Base-by-base conservation (phyloP, 1,140 invertebrate genomes). In the Akabosia matsudoensis region DNA sequence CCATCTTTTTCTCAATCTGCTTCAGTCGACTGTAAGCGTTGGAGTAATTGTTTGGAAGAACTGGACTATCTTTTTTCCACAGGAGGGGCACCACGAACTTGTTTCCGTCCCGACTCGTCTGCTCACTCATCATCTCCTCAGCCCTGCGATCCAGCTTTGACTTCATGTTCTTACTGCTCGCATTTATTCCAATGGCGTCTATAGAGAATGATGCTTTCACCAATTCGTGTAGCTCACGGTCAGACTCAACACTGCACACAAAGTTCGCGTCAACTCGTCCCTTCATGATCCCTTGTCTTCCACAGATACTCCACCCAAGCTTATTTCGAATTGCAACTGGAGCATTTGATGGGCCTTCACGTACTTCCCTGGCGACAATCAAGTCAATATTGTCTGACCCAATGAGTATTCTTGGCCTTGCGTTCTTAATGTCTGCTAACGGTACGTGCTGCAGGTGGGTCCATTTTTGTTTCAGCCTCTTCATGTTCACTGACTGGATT, bases 131-230 rank as follows among this genome's bases (percentile, higher is more conserved):
- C 0, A 78, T 75, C 0, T 22, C 33, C 33, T 70, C 0, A 4
- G 74, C 33, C 34, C 37, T n/a, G 1, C 3, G 18, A 13, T 79
- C 79, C 0, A 76, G 2, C 18, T 74, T 71, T 7, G 74, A 76
- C 22, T 24, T 67, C 26, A 28, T n/a, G 14, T 4, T 34, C n/a
- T 67, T 33, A 0, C 24, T 16, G 4, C 14, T 24, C 1, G 56
- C 16, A 26, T 77, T 64, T 0, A 78, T 61, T 26, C 79, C 79
- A 54, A 78, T 34, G 1, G 14, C 4, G 52, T 80, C 76, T 0
- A 56, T 37, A 7, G 33, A 26, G 28, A 79, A 79, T 13, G 45
- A 74, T 24, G 33, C 30, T 33, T 77, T 77, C 14, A 79, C 56
- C 26, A 64, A 22, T 64, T 64, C 13, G 26, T 64, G 56, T 22